Conservation (phyloP, 2,113 vertebrate genomes). For the Lophura nycthemera region DNA sequence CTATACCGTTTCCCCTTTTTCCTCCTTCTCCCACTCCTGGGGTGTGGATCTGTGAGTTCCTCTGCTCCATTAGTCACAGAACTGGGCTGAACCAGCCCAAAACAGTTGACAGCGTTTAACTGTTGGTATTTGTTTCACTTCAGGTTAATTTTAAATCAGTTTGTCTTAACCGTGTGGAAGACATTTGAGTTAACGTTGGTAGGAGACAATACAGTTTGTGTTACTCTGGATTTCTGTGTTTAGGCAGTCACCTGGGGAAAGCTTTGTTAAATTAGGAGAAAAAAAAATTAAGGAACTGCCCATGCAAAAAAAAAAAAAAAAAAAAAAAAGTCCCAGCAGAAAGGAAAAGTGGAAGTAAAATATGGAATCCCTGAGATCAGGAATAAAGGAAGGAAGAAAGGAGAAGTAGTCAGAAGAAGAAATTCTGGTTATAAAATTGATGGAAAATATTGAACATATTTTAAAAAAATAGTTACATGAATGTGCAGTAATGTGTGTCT, state of each 20-base stretch:
- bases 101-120: not conserved
- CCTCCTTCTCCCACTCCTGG: too few species aligned
- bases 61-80: too few species aligned
- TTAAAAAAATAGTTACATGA: not conserved
- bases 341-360: slow-evolving; percentile 24
- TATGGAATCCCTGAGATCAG: not conserved
- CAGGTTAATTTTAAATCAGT: not conserved
- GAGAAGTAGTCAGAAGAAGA: slow-evolving; percentile 3
- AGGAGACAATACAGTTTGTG: not conserved
- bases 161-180: not conserved
- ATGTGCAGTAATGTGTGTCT: not conserved
- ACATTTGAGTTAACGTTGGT: not conserved
- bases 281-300: not conserved
- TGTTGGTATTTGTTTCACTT: not conserved
- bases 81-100: too few species aligned
- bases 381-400: not conserved
- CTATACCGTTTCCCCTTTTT: too few species aligned
- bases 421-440: not conserved
- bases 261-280: not conserved
- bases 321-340: not conserved
- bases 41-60: too few species aligned
- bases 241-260: not conserved
- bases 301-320: not conserved
- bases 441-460: not conserved
- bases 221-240: not conserved